A percentile compares a stretch with the other conserved stretches of the same genome.
Evolutionary conservation across 1,140 invertebrate genomes (phyloP).

Genomic region (Tribolium madens): DNA sequence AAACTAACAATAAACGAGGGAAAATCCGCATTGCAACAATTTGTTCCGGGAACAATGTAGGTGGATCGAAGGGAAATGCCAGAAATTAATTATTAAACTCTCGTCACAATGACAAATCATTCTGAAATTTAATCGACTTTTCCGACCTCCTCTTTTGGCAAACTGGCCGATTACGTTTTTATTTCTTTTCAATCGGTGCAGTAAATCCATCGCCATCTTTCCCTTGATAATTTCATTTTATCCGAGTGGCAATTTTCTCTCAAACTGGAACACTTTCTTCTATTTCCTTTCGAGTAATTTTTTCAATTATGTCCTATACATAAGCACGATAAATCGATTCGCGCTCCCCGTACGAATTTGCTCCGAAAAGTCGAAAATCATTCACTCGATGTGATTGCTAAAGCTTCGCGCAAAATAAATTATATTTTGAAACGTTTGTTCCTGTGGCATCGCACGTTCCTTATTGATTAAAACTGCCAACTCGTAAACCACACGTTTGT

Average conservation of each 20-base stretch:
- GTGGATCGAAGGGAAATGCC: background rate
- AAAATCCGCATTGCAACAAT: background rate
- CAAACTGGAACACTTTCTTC: constrained; percentile 37
- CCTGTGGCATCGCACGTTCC: background rate
- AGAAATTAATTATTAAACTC: constrained; percentile 23
- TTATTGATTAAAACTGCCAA: constrained; percentile 10
- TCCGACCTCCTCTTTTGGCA: background rate
- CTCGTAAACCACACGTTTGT: background rate
- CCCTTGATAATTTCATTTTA: constrained; percentile 39
- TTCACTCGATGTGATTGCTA: background rate
- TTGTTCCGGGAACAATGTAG: background rate
- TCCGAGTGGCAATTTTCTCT: constrained; percentile 36
- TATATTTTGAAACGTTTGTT: background rate
- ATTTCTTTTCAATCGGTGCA: constrained; percentile 22
- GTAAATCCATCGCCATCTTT: constrained; percentile 38
- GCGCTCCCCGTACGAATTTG: constrained; percentile 19
- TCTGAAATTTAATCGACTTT: constrained; percentile 15
- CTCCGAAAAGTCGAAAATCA: constrained; percentile 12
- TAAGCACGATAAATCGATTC: constrained; percentile 35
- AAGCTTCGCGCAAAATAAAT: background rate
- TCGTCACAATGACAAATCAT: constrained; percentile 27
- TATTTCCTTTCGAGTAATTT: constrained; percentile 37
- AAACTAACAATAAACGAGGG: background rate
- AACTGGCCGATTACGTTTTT: constrained; percentile 36
- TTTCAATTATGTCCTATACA: constrained; percentile 37